Conservation (phyloP, 1,140 invertebrate species). For the Notospermus geniculatus region DNA sequence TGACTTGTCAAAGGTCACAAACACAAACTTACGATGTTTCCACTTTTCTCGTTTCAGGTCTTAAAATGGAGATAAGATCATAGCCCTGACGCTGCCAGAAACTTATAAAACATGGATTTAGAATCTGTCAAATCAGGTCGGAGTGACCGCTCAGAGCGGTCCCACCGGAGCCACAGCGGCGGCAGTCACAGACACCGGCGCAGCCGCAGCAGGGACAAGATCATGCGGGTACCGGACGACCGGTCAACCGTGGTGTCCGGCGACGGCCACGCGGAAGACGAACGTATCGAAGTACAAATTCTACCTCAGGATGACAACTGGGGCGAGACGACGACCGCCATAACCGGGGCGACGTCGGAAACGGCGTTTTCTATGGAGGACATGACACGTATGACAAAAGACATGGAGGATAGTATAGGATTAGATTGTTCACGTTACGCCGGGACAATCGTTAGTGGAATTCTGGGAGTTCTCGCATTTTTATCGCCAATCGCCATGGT, state of each 20-base stretch:
- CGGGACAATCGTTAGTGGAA: slow-evolving; percentile 71
- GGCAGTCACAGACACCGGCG: slow-evolving; percentile 29
- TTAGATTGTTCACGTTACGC: slow-evolving; percentile 49
- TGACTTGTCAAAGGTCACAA: too few species aligned
- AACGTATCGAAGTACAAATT: slow-evolving; percentile 80
- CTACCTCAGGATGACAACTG: slow-evolving; percentile 93
- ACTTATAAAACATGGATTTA: slow-evolving; percentile 24
- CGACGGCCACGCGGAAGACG: slow-evolving; percentile 58
- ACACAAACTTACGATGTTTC: too few species aligned
- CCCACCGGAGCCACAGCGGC: slow-evolving; percentile 45
- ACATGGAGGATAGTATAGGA: slow-evolving; percentile 52
- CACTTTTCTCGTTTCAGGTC: too few species aligned
- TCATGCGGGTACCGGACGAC: slow-evolving; percentile 38
- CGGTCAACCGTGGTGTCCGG: slow-evolving; percentile 48
- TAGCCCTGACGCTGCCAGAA: too few species aligned
- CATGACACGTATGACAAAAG: slow-evolving; percentile 56
- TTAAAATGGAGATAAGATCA: too few species aligned
- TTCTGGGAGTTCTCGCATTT: slow-evolving; percentile 79
- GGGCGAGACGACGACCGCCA: slow-evolving; percentile 95
- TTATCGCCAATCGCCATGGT: slow-evolving; percentile 92
- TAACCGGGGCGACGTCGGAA: slow-evolving; percentile 95
- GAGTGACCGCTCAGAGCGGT: slow-evolving; percentile 52
- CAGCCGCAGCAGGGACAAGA: slow-evolving; percentile 26
- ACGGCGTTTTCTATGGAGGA: slow-evolving; percentile 80
- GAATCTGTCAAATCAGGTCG: slow-evolving; percentile 53